Evolutionary conservation across 2,888 invertebrate species (phyloP), one percentile per base, ranked within the genome.

Genomic region (Thecocarcelia acutangulata): DNA sequence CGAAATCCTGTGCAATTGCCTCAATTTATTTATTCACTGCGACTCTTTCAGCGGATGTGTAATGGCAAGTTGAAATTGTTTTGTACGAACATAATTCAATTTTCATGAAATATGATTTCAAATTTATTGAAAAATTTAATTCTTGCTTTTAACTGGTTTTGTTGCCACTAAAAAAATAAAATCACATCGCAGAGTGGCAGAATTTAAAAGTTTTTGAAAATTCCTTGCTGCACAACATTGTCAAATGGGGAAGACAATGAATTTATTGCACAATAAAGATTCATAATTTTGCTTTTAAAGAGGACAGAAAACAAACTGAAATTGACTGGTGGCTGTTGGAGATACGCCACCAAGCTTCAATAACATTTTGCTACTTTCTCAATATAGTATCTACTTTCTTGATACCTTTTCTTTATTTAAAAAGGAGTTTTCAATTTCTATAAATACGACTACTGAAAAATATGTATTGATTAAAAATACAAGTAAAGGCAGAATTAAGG

Each of bases 81-180:
- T 70, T 77, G 74, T 80, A 75, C 42, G 61, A 69, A 66, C 74
- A 82, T 82, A 82, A 82, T 82, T 82, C 82, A 82, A 82, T 82
- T 82, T 82, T 78, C 78, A 82, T 82, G 82, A 82, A 82, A 82
- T 82, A 82, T 79, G 82, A 82, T 82, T 82, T 82, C 78, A 82
- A 82, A 82, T 78, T 82, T 82, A 82, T 78, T 78, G 82, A 78
- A 82, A 82, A 82, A 70, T 77, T 82, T 61, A 78, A 70, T 82
- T 70, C 50, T 40, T 50, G 5, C 33, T 3, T 54, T 59, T 66
- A 44, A 59, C 37, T 46, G 52, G 69, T 63, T 37, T 70, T 19
- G 19, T 69, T 68, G 40, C 8, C 37, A 50, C n/a, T n/a, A n/a
- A n/a, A n/a, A n/a, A n/a, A n/a, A 61, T 66, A 44, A 64, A 61